Evolutionary conservation across 1,140 invertebrate genomes (phyloP), one percentile per base, ranked within the genome.

Genomic region (Bathynomus jamesi): DNA sequence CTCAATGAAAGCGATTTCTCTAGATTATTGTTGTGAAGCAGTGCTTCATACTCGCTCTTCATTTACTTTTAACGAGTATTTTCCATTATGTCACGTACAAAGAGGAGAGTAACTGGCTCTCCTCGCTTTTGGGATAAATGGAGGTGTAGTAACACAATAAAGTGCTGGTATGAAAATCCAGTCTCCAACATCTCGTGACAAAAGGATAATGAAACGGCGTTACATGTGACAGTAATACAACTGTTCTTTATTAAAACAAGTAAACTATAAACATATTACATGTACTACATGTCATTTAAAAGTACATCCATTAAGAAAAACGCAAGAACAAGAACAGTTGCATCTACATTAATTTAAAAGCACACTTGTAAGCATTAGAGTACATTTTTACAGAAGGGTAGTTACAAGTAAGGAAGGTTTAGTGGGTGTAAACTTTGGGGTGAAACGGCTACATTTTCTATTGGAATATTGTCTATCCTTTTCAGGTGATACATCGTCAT

Each of bases 201-300:
- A 53, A 67, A 32, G 46, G 53, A 27, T n/a, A 68, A 27, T 28
- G n/a, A 60, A 72, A 61, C 67, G 17, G 61, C 30, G 11, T 17
- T 29, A 24, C 25, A 40, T 21, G 21, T 73, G 72, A 74, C 72
- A 74, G 72, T 74, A 74, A 74, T 74, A 74, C 72, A 74, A 74
- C 72, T 74, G 72, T 65, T 74, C 72, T 74, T 74, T 74, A 74
- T 74, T 74, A 74, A 74, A 74, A 74, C 72, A 74, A 74, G 70
- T 74, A 74, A 70, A 74, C 72, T 74, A 74, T 74, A 74, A 74
- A 74, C 72, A 70, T 74, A 74, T 64, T 74, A 74, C 72, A 74
- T 74, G 69, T 74, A 74, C 72, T 74, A 74, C 72, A 74, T 74
- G 68, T 74, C 72, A 74, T 74, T 74, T 74, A 74, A 74, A 74